Base-by-base conservation (phyloP, 2,888 invertebrate genomes). In the Lordiphosa andalusiaca region DNA sequence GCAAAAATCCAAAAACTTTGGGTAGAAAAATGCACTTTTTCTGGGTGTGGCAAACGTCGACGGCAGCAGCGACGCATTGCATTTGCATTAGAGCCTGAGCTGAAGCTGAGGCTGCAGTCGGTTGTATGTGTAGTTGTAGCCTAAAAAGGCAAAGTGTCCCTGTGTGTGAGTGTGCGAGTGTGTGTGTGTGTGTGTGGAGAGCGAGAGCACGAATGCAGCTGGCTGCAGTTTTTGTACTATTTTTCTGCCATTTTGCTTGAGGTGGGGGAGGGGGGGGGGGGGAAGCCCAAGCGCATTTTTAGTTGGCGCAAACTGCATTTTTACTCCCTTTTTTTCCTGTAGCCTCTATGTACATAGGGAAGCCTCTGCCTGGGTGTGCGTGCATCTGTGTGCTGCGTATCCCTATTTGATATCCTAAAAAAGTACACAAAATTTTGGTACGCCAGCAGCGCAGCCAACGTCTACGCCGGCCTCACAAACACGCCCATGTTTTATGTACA, bases 1-100 rank as follows among this genome's bases (percentile, higher is more conserved):
- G 59, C 53, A 69, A 72, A 76, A 77, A 81, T 72, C 53, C 71
- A 67, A 81, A 76, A 77, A 60, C 77, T 70, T 59, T 58, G 44
- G 44, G 82, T 73, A 67, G 83, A 85, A 87, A 86, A 87, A 77
- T 87, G 85, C 87, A 87, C 58, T 85, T 86, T 87, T 82, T 77
- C 82, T 87, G 87, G 87, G 87, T 87, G 87, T 87, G 87, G 87
- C 87, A 86, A 63, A 63, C 64, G 47, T 36, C 63, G 35, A 53
- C 63, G 56, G 19, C 56, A 1, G 16, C 56, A 23, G 53, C 55
- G 39, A 33, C 37, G 49, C 50, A 30, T 51, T 46, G 49, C 67
- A 72, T 62, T 67, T 73, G 72, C 81, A 82, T 82, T 78, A 78
- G 77, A 77, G 61, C 55, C 60, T 46, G 19, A 61, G 51, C 67